Base-by-base conservation (phyloP, 2,797 vertebrate genomes). In the Chloroceryle inda region DNA sequence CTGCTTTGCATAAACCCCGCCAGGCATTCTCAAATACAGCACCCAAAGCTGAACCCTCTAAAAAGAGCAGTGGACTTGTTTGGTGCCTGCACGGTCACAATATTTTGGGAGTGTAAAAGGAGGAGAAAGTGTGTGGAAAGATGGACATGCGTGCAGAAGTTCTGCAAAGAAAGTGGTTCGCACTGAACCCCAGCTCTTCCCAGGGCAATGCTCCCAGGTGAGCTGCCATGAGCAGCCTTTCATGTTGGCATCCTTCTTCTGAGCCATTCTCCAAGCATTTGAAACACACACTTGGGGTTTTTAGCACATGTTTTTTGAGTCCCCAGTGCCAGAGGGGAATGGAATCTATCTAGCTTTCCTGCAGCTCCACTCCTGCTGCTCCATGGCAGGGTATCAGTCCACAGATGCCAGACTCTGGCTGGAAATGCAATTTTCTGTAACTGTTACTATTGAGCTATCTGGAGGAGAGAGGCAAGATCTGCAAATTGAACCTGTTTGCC, bases 81-180 rank as follows among this genome's bases (percentile, higher is more conserved):
- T 6, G 31, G 50, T 45, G 13, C 38, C 56, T 2, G 1, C 22
- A 10, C 0, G 2, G 31, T 15, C 53, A 26, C 14, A 11, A 5
- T 1, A 1, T n/a, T 74, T 33, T 8, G 37, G 19, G 40, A 42
- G 23, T 1, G 13, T 14, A 7, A 52, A 55, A 26, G 52, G 18
- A 27, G 38, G 24, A 55, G 23, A 24, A 55, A 33, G n/a, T 24
- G 10, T 15, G 6, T 4, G 17, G 50, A n/a, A 45, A 45, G 40
- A 55, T 8, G 33, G 22, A 22, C 21, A 11, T 31, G 5, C 12
- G 5, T 0, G 9, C 55, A 15, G 21, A 67, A 62, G 22, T 13
- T 21, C 29, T 9, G 33, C 31, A 9, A 62, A 42, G 22, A 42
- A 31, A 50, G 35, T 0, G 0, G 42, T 26, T n/a, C 0, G 1